These are phyloP conservation scores for Toxotes lorentzi DNA, from an alignment of 2,797 vertebrate genomes.

Conservation along the genomic window DNA sequence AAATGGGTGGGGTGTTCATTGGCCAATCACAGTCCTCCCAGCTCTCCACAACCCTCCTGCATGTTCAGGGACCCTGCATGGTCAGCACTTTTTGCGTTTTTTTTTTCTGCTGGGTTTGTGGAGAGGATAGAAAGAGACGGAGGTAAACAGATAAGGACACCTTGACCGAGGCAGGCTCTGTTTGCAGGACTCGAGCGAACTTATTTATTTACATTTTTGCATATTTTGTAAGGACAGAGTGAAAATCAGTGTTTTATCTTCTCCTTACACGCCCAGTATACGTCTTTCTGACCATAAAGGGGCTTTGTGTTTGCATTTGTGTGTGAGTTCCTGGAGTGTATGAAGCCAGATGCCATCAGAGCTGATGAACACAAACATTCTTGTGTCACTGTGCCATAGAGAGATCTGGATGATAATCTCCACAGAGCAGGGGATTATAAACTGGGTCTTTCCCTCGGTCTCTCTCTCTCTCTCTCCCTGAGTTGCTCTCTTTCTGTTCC, in stretches of 20 bases:
- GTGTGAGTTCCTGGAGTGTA: no score
- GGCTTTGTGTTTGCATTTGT: neutral
- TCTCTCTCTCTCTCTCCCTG: neutral
- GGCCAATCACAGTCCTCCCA: slow-evolving; percentile 63
- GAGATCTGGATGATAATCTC: slow-evolving; percentile 22
- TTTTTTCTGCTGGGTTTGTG: slow-evolving; percentile 39
- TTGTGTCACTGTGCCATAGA: slow-evolving; percentile 1
- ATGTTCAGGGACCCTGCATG: slow-evolving; percentile 27
- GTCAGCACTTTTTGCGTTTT: slow-evolving; percentile 50
- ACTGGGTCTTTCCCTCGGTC: neutral
- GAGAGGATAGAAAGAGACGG: slow-evolving; percentile 40
- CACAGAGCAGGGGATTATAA: slow-evolving; percentile 32
- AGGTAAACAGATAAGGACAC: slow-evolving; percentile 58
- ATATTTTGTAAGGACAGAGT: neutral
- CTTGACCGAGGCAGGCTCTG: slow-evolving; percentile 21
- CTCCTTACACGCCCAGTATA: neutral
- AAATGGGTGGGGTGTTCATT: slow-evolving; percentile 58
- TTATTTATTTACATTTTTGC: neutral
- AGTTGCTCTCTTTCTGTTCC: no score
- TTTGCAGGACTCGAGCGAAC: neutral
- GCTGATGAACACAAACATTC: slow-evolving; percentile 7
- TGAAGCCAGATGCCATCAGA: neutral
- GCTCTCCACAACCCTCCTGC: slow-evolving; percentile 24
- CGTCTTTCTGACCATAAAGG: slow-evolving; percentile 1
- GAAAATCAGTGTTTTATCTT: neutral